Base-by-base conservation (phyloP, 2,797 vertebrate species). In the Urosaurus nigricauda region DNA sequence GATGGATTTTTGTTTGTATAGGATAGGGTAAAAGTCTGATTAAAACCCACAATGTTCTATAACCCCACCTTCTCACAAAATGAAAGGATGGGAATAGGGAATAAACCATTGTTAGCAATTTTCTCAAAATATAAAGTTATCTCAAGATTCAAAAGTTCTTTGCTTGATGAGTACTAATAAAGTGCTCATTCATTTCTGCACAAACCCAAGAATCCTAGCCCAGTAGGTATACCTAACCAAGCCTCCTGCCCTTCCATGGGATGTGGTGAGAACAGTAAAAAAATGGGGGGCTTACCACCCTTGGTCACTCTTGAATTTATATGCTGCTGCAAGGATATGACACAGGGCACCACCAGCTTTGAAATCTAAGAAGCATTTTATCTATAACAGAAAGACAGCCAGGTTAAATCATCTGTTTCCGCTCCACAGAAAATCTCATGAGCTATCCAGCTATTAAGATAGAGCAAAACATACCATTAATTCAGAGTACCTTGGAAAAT, bases 241-340 rank as follows among this genome's bases (percentile, higher is more conserved):
- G 35, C 43, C 32, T 43, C 1, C 37, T 47, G 16, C 13, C 43
- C 35, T 82, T 65, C 40, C 19, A 53, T 65, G 43, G 32, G 14
- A 58, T n/a, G 21, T 32, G 19, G n/a, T 68, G 19, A 78, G 29
- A 86, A 21, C 2, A 91, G n/a, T 88, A 37, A 90, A 53, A 5
- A 68, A 78, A n/a, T n/a, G 8, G 53, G 1, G 60, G 86, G 90
- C 98, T 98, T 97, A 99, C 99, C 99, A 99, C 98, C 98, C 99
- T 96, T 99, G 99, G 97, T 99, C 99, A 93, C 98, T 99, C 97
- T 99, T 99, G 96, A 99, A 99, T 95, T 99, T 99, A 97, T 99
- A 99, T 93, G 98, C 99, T 65, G 98, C 98, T 92, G 99, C 99
- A 94, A 99, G 97, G 93, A 99, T 99, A 94, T 99, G 98, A 96